A percentile compares a stretch with the other conserved stretches of the same genome.
phyloP scores from a whole-genome alignment of 2,113 vertebrate species.

The Mystacornis crossleyi region DNA sequence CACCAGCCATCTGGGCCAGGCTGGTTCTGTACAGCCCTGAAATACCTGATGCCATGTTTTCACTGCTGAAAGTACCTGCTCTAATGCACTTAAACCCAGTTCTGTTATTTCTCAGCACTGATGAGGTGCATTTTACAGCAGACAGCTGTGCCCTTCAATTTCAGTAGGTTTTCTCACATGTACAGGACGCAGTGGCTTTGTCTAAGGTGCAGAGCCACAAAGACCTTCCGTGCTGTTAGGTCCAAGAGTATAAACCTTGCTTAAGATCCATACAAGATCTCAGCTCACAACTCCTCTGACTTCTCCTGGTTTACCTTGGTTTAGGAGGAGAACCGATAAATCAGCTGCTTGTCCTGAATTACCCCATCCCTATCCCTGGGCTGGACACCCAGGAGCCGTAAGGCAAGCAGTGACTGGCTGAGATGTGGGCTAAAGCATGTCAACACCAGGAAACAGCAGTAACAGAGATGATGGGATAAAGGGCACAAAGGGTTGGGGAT shows the following conservation, averaged over 20 bases:
- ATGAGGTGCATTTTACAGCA: neutral
- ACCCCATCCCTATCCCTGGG: neutral
- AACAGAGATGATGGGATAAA: neutral
- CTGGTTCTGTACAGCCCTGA: neutral
- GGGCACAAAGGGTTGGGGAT: neutral
- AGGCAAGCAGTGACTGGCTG: neutral
- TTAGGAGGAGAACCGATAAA: neutral
- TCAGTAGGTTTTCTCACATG: neutral
- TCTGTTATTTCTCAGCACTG: neutral
- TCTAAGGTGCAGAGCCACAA: neutral
- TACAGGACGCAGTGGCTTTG: neutral
- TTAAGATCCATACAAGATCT: neutral
- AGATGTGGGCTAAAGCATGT: neutral
- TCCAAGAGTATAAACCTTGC: neutral
- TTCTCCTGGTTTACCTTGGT: neutral
- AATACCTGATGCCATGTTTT: neutral
- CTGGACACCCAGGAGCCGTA: neutral
- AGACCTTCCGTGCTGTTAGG: neutral
- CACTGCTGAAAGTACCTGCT: neutral
- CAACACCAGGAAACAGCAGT: neutral
- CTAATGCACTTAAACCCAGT: neutral
- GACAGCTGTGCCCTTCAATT: neutral
- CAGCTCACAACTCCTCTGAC: neutral
- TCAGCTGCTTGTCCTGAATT: neutral
- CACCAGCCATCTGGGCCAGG: neutral